Base-by-base conservation (phyloP, 2,888 invertebrate species). In the Drosophila maculinotata region DNA sequence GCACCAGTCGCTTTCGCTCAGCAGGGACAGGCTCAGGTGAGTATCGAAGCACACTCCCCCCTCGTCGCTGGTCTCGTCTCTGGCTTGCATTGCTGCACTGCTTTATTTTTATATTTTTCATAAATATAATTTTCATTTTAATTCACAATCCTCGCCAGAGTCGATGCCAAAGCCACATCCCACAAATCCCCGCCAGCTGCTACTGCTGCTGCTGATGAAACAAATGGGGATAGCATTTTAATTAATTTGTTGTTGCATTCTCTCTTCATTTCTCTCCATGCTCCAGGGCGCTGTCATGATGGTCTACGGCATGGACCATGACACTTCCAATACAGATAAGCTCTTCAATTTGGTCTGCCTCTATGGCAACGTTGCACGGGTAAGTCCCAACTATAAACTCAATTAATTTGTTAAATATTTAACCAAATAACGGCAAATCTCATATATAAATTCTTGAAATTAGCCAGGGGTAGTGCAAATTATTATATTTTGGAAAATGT, bases 331-430 rank as follows among this genome's bases (percentile, higher is more conserved):
- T 92, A 97, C 98, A 72, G 98, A 99, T 90, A 95, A 96, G 89
- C 94, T 99, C 68, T 99, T 99, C 94, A 99, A 99, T 93, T 93
- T 99, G 87, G 97, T 99, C 93, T 99, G 99, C 92, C 94, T 99
- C 71, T 99, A 99, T 92, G 99, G 99, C 85, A 99, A 99, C 92
- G 98, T 99, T 76, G 96, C 97, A 87, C 95, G 98, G 94, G 98
- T 99, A 92, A 94, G 94, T 93, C 33, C 8, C 26, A 35, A 17
- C n/a, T 25, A 9, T 33, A 42, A 59, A 58, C 39, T 23, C 38
- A 59, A 72, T 72, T 72, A 64, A 64, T 56, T 75, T 56, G 51
- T 58, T 69, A 54, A 64, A 41, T 45, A 49, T 31, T 33, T 9
- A 10, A 36, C 25, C 14, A 42, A 15, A 17, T 30, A 9, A 9